Evolutionary conservation across 2,797 vertebrate species (phyloP), one percentile per base, ranked within the genome.

Genomic region (Malacoraja senta): DNA sequence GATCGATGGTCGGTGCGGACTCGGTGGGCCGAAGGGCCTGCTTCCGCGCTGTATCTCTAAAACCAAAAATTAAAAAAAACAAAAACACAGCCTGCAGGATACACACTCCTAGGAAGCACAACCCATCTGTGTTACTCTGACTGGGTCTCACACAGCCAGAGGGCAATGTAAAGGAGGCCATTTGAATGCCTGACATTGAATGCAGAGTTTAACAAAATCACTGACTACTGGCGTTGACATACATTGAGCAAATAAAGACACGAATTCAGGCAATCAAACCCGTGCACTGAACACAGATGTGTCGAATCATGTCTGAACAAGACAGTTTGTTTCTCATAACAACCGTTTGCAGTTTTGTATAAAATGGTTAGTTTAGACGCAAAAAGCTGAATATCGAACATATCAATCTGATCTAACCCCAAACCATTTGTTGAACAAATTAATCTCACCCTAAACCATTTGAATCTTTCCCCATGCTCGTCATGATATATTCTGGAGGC

Each of bases 401-500:
- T 44, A 44, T 44, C 1, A 44, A 44, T 53, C 0, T 53, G 6
- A 53, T 53, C 44, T 6, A 53, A 53, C 44, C 44, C 44, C 44
- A 53, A 53, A 53, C 44, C 6, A 53, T 53, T 53, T 53, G 44
- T 53, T 53, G 44, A 53, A 53, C 44, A 53, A 53, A 53, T 6
- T 3, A 53, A 53, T 53, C 44, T 53, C 44, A 53, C 44, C 44
- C 44, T 53, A 53, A 53, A 53, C 44, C 44, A 53, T 53, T 6
- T 53, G 44, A 6, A 96, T 95, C 94, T 96, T 96, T 76, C 95
- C 95, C 94, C 97, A 94, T 0, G 93, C 94, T 68, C 95, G 93
- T 35, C 93, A 93, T 32, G 96, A 96, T 92, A 96, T 94, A 63
- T 95, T 96, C 96, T 97, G 8, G 17, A 76, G 77, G 15, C 83